Base-by-base conservation (phyloP, 1,140 invertebrate genomes). In the Hermetia illucens region DNA sequence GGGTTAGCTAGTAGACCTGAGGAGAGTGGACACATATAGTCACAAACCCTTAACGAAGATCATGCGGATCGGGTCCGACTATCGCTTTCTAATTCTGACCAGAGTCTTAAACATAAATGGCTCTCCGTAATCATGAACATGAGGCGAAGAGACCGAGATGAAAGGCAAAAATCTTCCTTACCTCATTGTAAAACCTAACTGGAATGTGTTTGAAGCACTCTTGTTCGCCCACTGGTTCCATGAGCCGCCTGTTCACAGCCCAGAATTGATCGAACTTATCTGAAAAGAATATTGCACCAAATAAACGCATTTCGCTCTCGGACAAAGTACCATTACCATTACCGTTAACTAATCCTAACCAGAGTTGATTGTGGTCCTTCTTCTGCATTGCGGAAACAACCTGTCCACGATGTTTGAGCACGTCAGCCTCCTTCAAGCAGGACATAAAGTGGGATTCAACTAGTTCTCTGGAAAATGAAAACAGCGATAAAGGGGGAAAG, bases 241-340 rank as follows among this genome's bases (percentile, higher is more conserved):
- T 98, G 34, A 98, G 62, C 55, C 87, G 81, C 47, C 86, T 74
- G 60, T 98, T 98, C 9, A 98, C 80, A 5, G 86, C 79, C 94
- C 95, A 98, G 63, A 98, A 98, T 61, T 97, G 92, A 62, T 98
- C 93, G 67, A 98, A 98, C 67, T 94, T 96, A 58, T 97, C 86
- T 87, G 60, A 40, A 70, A 63, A 40, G n/a, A n/a, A n/a, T n/a
- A n/a, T n/a, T n/a, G n/a, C n/a, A n/a, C 37, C 44, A 41, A 36
- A 44, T 31, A n/a, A 38, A 20, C 13, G 24, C 13, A 21, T 17
- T 5, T n/a, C n/a, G n/a, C n/a, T n/a, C n/a, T n/a, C n/a, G n/a
- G n/a, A n/a, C n/a, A n/a, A n/a, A n/a, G n/a, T n/a, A n/a, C n/a
- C n/a, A n/a, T n/a, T n/a, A n/a, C n/a, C n/a, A 15, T 53, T 70